Conservation (phyloP, 2,113 vertebrate species). For the Pantherophis guttatus region DNA sequence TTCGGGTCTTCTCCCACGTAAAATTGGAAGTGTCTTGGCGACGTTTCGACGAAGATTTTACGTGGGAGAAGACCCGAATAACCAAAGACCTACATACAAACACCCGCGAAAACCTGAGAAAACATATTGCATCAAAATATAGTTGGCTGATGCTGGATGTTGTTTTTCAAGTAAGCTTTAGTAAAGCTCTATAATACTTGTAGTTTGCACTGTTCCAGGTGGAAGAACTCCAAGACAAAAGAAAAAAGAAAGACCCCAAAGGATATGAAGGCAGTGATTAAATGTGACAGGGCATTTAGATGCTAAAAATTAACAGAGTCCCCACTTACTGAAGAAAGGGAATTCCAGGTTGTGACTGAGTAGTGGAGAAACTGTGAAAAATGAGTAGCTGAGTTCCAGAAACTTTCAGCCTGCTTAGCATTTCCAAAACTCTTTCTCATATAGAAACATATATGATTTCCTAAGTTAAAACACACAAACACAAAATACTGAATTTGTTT, state of each 20-base stretch:
- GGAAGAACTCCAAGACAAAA: not conserved
- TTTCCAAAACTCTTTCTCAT: not conserved
- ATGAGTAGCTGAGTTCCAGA: not conserved
- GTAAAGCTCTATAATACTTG: not conserved
- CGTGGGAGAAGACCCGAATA: no score
- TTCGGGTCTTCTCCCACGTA: no score
- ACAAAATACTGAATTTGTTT: not conserved
- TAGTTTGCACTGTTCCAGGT: not conserved
- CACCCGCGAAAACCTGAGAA: no score
- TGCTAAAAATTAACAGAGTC: not conserved
- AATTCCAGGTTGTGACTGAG: not conserved
- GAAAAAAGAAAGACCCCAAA: not conserved
- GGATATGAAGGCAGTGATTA: not conserved
- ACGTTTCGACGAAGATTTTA: no score
- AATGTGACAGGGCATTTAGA: not conserved
- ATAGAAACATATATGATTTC: not conserved
- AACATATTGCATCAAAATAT: not conserved
- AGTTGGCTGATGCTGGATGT: not conserved
- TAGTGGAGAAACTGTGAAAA: not conserved
- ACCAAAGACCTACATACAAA: no score
- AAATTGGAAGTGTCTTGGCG: no score
- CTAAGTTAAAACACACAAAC: not conserved
- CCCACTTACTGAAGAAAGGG: not conserved
- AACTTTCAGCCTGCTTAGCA: not conserved
- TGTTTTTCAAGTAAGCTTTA: not conserved